These are phyloP conservation scores for Toxotes chatareus DNA, from an alignment of 2,113 vertebrate species.

Conservation along the genomic window DNA sequence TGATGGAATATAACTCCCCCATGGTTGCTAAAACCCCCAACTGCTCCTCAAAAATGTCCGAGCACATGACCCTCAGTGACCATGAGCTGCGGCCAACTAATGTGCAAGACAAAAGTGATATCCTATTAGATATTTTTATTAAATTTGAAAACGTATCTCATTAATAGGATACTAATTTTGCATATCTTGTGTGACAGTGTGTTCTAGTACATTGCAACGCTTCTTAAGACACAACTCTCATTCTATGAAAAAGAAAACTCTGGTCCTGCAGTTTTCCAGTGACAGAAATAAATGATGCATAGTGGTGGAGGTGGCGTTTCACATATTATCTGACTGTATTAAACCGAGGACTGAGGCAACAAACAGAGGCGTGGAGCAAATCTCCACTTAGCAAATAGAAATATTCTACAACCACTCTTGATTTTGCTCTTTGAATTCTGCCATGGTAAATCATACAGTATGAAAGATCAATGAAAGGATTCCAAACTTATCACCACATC, in stretches of 20 bases:
- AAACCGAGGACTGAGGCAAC: background rate
- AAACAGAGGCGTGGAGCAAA: conserved; percentile 11
- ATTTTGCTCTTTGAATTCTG: conserved; percentile 15
- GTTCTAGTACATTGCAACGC: background rate
- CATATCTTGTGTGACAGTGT: conserved; percentile 18
- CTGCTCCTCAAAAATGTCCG: background rate
- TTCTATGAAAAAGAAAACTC: background rate
- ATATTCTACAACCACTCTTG: background rate
- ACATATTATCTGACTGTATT: background rate
- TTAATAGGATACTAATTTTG: conserved; percentile 7
- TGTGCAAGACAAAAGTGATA: background rate
- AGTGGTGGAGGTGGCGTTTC: background rate
- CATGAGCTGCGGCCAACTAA: background rate
- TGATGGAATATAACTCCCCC: background rate
- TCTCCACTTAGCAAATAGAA: background rate
- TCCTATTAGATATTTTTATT: conserved; percentile 35
- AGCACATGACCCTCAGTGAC: background rate
- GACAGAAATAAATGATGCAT: conserved; percentile 9
- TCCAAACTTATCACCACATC: background rate
- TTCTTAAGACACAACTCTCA: background rate
- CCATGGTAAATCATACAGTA: background rate
- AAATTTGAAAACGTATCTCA: conserved; percentile 1
- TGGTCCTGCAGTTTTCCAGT: background rate
- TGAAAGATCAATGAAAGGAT: background rate
- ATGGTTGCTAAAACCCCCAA: background rate